Conservation (phyloP, 2,797 vertebrate genomes). For the Sitta carolinensis region DNA sequence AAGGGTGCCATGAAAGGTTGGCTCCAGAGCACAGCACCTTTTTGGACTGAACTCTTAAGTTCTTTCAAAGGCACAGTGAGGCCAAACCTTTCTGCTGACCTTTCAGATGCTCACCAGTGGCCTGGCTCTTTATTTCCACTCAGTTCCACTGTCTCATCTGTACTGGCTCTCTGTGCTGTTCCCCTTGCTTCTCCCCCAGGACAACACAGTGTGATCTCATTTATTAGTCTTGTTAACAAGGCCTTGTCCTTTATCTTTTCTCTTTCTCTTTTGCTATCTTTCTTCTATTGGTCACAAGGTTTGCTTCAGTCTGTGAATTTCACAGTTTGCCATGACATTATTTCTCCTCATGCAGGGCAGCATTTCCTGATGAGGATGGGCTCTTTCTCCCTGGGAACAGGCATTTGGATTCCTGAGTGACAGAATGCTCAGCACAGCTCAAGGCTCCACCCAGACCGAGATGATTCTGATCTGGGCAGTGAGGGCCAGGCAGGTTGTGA, state of each 20-base stretch:
- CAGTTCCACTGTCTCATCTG: background rate
- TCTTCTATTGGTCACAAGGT: background rate
- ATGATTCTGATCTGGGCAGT: background rate
- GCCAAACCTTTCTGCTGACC: background rate
- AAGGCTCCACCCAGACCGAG: background rate
- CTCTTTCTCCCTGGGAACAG: background rate
- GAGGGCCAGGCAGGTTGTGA: background rate
- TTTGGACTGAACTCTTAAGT: background rate
- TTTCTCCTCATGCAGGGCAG: background rate
- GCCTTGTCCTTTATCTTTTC: background rate
- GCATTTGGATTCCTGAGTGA: background rate
- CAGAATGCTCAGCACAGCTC: background rate
- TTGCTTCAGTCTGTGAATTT: background rate
- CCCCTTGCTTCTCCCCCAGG: background rate
- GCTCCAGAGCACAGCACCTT: background rate
- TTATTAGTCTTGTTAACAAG: background rate
- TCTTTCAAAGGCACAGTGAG: background rate
- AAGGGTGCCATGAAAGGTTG: background rate
- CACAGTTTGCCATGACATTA: background rate
- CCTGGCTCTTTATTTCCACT: background rate
- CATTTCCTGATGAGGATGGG: background rate
- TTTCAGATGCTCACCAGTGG: background rate
- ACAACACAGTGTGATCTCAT: background rate
- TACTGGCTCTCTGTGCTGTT: background rate
- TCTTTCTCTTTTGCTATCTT: background rate